These are phyloP conservation scores for Octonoba sinensis DNA, from an alignment of 2,888 invertebrate genomes.

Conservation along the genomic window DNA sequence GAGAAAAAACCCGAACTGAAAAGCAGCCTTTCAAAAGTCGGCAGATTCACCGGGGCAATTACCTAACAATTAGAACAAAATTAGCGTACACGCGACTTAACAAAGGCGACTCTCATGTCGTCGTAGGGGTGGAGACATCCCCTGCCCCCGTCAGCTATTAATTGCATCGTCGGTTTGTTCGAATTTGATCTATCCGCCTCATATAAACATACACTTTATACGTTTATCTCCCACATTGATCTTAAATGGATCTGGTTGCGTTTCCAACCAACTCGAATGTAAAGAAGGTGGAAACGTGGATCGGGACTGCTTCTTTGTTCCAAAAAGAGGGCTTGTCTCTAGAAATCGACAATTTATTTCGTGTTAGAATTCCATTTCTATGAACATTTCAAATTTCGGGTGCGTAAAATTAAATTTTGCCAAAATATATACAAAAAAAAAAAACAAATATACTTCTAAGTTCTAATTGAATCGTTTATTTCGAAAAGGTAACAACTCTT, in stretches of 20 bases:
- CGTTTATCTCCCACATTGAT: conserved; percentile 31
- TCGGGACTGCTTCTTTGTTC: too few species aligned
- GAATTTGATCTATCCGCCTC: conserved; percentile 17
- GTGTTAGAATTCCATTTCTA: too few species aligned
- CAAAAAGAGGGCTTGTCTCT: too few species aligned
- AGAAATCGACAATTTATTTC: too few species aligned
- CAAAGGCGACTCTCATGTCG: conserved; percentile 23
- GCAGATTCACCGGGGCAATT: conserved; percentile 26
- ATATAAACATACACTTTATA: conserved; percentile 16
- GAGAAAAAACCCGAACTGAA: conserved; percentile 7
- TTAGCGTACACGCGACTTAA: conserved; percentile 43
- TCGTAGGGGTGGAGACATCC: not conserved
- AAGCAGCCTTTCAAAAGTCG: conserved; percentile 1
- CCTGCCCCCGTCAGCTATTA: conserved; percentile 27
- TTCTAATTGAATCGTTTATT: too few species aligned
- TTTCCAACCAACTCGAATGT: not conserved
- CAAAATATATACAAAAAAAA: too few species aligned
- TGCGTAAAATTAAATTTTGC: too few species aligned
- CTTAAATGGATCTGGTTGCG: not conserved
- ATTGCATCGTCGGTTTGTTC: conserved; percentile 42
- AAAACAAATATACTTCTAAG: too few species aligned
- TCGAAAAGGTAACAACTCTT: too few species aligned
- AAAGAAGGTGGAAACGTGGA: not conserved
- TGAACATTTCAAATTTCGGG: too few species aligned
- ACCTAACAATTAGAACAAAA: conserved; percentile 50